Conservation (phyloP, 92 coral and sea anemone genomes). For the Parazoanthus atlanticus region DNA sequence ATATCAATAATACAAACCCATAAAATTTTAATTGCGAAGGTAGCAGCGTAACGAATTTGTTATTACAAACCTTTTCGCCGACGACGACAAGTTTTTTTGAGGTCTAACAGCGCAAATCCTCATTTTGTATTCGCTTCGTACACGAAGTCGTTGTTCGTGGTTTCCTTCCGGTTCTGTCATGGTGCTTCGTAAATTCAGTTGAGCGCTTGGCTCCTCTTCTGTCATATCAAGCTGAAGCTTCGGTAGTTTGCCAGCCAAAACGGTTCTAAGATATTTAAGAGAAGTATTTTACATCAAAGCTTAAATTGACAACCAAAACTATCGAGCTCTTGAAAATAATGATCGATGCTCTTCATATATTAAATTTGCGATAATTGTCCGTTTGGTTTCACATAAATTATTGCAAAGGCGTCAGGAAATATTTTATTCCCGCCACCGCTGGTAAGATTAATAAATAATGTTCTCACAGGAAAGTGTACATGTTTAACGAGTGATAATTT, state of each 20-base stretch:
- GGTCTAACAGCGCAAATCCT: conserved; percentile 40
- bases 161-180: conserved; percentile 22
- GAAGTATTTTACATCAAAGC: background rate
- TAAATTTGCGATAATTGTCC: background rate
- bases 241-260: background rate
- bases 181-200: background rate
- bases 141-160: conserved; percentile 13
- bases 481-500: background rate
- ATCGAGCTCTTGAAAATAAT: background rate
- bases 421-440: background rate
- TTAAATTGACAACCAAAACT: background rate
- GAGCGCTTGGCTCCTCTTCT: conserved; percentile 21
- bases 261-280: background rate
- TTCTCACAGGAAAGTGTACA: background rate
- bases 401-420: background rate
- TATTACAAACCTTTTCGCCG: conserved; percentile 38
- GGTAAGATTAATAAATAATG: background rate
- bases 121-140: conserved; percentile 27
- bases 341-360: background rate
- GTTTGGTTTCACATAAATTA: background rate
- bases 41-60: background rate
- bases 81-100: conserved; percentile 29
- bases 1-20: background rate
- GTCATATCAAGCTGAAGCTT: conserved; percentile 25
- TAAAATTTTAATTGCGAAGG: background rate